A percentile compares a stretch with the other conserved stretches of the same genome.
These are phyloP conservation scores for Ophthalmolycus amberensis DNA, from an alignment of 2,113 vertebrate genomes.

Conservation along the genomic window DNA sequence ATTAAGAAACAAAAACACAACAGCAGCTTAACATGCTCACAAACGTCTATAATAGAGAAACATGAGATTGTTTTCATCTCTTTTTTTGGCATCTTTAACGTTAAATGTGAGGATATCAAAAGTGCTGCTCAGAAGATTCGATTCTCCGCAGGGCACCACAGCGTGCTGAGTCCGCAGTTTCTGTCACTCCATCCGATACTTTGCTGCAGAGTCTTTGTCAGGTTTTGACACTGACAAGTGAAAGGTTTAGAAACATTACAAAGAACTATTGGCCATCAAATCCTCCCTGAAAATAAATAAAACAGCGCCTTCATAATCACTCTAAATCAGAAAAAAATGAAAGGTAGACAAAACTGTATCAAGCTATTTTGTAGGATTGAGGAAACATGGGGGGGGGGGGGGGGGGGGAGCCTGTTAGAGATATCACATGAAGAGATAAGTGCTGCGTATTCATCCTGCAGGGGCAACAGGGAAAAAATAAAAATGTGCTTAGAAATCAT, in stretches of 20 bases:
- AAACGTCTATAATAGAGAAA: not conserved
- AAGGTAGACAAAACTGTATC: not conserved
- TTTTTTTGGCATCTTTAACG: not conserved
- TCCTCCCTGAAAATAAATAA: not conserved
- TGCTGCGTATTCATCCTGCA: not conserved
- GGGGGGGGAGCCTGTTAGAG: not conserved
- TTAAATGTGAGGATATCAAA: slow-evolving; percentile 34
- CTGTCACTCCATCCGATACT: slow-evolving; percentile 20
- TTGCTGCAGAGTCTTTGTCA: slow-evolving; percentile 18
- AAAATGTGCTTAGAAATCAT: slow-evolving; percentile 40
- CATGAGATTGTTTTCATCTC: not conserved
- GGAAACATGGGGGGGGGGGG: not conserved
- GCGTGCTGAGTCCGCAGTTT: slow-evolving; percentile 47
- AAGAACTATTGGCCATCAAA: not conserved
- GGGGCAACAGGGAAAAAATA: slow-evolving; percentile 19
- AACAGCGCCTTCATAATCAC: not conserved
- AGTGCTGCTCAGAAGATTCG: slow-evolving; percentile 51
- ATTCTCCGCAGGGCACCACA: slow-evolving; percentile 24
- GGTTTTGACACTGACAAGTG: slow-evolving; percentile 38
- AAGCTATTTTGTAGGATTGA: not conserved
- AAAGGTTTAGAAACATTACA: slow-evolving; percentile 6
- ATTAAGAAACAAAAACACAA: not conserved
- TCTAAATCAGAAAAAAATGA: not conserved
- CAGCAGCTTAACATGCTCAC: not conserved
- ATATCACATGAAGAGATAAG: slow-evolving; percentile 8